Evolutionary conservation across 2,888 invertebrate genomes (phyloP).

Genomic region (Scaeva pyrastri): DNA sequence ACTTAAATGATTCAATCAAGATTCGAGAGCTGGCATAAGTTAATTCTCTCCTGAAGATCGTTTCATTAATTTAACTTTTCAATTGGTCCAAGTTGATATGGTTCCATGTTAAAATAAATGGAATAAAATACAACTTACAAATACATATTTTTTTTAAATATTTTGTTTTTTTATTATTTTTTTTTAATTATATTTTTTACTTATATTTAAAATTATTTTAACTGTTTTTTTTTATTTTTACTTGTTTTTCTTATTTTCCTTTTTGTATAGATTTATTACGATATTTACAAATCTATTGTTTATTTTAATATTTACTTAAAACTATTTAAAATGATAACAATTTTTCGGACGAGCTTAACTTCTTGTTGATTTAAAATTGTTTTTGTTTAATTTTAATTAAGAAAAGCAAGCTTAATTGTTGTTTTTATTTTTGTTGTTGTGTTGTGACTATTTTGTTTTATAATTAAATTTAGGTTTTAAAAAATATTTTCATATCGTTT

Average conservation of each 20-base stretch:
- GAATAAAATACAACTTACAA: background rate
- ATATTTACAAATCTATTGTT: constrained; percentile 73
- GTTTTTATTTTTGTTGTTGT: constrained; percentile 47
- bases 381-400: constrained; percentile 22
- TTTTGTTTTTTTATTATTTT: constrained; percentile 53
- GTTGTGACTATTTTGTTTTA: constrained; percentile 25
- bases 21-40: no score
- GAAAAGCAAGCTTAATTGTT: constrained; percentile 69
- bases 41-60: no score
- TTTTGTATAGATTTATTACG: constrained; percentile 71
- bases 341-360: constrained; percentile 74
- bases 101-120: background rate
- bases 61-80: no score
- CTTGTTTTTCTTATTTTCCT: constrained; percentile 5
- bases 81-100: no score
- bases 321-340: constrained; percentile 75
- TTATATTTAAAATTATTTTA: constrained; percentile 70
- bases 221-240: constrained; percentile 60
- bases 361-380: constrained; percentile 26
- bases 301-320: constrained; percentile 61
- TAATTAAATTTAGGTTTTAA: constrained; percentile 34
- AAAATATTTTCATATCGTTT: constrained; percentile 48
- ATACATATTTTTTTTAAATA: constrained; percentile 4
- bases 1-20: no score
- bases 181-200: constrained; percentile 47